A percentile compares a stretch with the other conserved stretches of the same genome.
These are phyloP conservation scores for Myiotriccus ornatus DNA, from an alignment of 2,797 vertebrate species.

Conservation along the genomic window DNA sequence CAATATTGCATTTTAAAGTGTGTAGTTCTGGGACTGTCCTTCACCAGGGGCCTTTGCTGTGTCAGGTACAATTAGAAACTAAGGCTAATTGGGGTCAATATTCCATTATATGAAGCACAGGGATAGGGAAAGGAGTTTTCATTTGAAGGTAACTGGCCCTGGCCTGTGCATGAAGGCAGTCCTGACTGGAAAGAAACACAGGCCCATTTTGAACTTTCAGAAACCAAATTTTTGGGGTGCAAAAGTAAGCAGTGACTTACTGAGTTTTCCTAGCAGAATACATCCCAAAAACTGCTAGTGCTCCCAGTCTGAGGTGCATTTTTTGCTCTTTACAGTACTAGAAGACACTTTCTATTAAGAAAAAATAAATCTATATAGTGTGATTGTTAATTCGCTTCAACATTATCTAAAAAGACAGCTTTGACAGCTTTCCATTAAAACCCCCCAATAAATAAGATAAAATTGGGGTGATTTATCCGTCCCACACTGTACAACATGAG, in stretches of 20 bases:
- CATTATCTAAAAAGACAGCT: not conserved
- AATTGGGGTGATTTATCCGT: not conserved
- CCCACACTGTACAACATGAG: not conserved
- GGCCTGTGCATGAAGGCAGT: not conserved
- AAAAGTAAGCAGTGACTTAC: not conserved
- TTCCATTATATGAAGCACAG: not conserved
- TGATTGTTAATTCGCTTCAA: not conserved
- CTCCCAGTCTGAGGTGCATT: not conserved
- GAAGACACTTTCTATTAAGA: not conserved
- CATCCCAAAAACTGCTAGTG: not conserved
- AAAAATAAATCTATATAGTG: fast-evolving
- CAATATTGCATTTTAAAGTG: not conserved
- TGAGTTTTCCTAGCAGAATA: not conserved
- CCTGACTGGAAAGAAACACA: not conserved
- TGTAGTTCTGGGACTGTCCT: not conserved
- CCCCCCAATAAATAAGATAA: not conserved
- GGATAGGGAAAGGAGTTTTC: not conserved
- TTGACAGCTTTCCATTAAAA: not conserved
- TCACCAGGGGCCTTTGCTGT: not conserved
- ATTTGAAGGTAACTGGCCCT: not conserved
- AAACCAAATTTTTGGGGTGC: not conserved
- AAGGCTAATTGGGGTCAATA: not conserved
- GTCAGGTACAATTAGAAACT: slow-evolving; percentile 2
- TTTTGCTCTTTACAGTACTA: not conserved
- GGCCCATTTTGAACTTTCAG: not conserved